Evolutionary conservation across 1,140 invertebrate genomes (phyloP), one percentile per base, ranked within the genome.

Genomic region (Andrena cerasifolii): DNA sequence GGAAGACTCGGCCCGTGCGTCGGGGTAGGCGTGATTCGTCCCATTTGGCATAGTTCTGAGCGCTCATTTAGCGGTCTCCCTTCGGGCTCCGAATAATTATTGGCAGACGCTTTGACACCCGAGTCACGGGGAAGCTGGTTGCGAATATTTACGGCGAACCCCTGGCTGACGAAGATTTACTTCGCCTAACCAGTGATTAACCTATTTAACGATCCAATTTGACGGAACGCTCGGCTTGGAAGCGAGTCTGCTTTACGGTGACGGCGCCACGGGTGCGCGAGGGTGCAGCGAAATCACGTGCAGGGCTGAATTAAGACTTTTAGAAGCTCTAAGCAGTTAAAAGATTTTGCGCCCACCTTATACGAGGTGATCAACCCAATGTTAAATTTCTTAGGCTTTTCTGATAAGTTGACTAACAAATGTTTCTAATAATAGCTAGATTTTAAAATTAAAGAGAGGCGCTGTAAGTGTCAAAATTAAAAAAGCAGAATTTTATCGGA

Each of bases 21-120:
- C 28, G 14, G 28, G 63, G 47, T 21, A 40, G 4, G 36, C 16
- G 47, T 28, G 21, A 36, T 67, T 59, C 36, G 36, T 70, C 40
- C 53, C 40, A 70, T 70, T 58, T 70, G 67, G 67, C 67, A 45
- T 56, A 16, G 26, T 24, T 0, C 14, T 12, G 53, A 0, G 7
- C 12, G 67, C 26, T 58, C 67, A 36, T 43, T 43, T 31, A 28
- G 24, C 26, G 21, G 18, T 28, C 36, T 31, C 24, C 36, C 67
- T n/a, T 31, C 2, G 26, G 53, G 2, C 53, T 24, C 36, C 18
- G 67, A 56, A 43, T 56, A 71, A 71, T 71, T 71, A 71, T 71
- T 58, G 67, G 36, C 53, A 58, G 36, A 58, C 67, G 53, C 40
- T 71, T 71, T 61, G 68, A 59, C 68, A 61, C n/a, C 40, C 28